Percentiles rank a stretch among this genome's conserved stretches.
These are phyloP conservation scores for Pelochelys cantorii DNA, from an alignment of 2,797 vertebrate genomes.

Conservation along the genomic window DNA sequence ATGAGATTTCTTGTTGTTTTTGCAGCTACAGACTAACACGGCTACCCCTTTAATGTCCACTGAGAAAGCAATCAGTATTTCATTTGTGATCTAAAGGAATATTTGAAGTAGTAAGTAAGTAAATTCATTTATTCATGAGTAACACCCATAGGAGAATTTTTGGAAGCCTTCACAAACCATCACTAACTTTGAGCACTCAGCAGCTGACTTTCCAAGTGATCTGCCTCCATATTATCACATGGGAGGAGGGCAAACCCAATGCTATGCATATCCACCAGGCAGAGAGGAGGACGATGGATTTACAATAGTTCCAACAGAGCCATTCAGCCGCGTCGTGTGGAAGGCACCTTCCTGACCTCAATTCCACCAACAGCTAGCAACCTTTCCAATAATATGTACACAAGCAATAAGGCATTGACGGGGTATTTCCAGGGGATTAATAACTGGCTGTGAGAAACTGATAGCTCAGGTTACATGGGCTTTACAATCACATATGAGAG, in stretches of 20 bases:
- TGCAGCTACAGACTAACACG: too few relatives aligned
- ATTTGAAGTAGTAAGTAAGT: accelerated
- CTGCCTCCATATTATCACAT: neutral
- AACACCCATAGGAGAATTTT: neutral
- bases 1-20: too few relatives aligned
- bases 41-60: neutral
- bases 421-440: neutral
- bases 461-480: neutral
- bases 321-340: neutral
- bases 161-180: neutral
- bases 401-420: neutral
- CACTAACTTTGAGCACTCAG: neutral
- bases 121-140: neutral
- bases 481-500: neutral
- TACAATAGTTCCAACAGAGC: neutral
- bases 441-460: neutral
- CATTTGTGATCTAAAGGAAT: neutral
- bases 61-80: neutral
- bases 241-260: neutral
- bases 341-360: neutral
- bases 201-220: neutral
- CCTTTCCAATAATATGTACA: neutral
- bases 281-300: neutral
- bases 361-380: neutral
- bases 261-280: neutral